Evolutionary conservation across 2,888 invertebrate genomes (phyloP).

Genomic region (Seira ritae): DNA sequence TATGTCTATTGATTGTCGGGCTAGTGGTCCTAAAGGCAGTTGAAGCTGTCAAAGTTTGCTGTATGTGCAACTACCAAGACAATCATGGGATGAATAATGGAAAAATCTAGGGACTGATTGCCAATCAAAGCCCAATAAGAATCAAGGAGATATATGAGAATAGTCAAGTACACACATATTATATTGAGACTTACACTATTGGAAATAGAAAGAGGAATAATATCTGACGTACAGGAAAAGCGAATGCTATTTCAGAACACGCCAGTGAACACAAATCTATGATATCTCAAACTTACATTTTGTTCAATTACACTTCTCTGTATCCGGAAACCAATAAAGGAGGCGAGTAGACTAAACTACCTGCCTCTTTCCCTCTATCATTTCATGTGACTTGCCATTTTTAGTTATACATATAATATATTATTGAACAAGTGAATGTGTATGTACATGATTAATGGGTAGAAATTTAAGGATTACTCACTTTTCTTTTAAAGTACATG

Average conservation of each 20-base stretch:
- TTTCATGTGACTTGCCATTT: too few species aligned
- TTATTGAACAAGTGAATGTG: too few species aligned
- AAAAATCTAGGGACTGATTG: conserved; percentile 66
- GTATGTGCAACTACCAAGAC: conserved; percentile 66
- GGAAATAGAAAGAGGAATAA: not conserved
- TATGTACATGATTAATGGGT: too few species aligned
- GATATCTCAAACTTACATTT: conserved; percentile 50
- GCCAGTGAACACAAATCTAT: conserved; percentile 35
- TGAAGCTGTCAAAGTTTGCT: conserved; percentile 65
- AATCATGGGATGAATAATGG: conserved; percentile 69
- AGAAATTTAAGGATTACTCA: too few species aligned
- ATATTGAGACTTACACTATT: not conserved
- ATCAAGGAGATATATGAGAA: conserved; percentile 26
- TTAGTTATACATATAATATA: too few species aligned
- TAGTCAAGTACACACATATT: conserved; percentile 1
- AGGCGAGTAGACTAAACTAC: too few species aligned
- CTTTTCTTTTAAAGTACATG: too few species aligned
- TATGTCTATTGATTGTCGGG: conserved; percentile 52
- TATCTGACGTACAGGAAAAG: not conserved
- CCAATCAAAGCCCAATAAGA: conserved; percentile 69
- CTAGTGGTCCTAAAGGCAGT: conserved; percentile 57
- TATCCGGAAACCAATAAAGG: not conserved
- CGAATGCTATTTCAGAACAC: not conserved
- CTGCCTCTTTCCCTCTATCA: too few species aligned
- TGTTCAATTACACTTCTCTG: conserved; percentile 56